phyloP scores from a whole-genome alignment of 2,888 invertebrate species.

The Anoplius nigerrimus region DNA sequence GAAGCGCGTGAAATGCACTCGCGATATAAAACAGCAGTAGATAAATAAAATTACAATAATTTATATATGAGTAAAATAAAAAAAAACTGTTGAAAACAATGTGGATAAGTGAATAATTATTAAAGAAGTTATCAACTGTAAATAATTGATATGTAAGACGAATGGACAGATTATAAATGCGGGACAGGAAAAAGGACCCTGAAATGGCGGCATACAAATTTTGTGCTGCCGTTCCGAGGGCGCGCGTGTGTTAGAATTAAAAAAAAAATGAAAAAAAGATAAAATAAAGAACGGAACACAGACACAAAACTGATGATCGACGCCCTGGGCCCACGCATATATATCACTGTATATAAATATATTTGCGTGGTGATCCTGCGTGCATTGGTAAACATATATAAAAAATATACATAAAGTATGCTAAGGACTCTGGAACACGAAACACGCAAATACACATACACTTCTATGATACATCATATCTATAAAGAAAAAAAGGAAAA shows the following conservation, averaged over 20 bases:
- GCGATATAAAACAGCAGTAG: constrained; percentile 25
- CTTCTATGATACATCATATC: constrained; percentile 69
- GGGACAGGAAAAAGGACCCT: not conserved
- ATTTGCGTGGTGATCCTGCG: constrained; percentile 52
- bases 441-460: constrained; percentile 64
- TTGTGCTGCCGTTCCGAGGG: not conserved
- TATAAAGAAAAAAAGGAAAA: constrained; percentile 58
- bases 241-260: constrained; percentile 4
- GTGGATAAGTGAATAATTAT: constrained; percentile 58
- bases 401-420: constrained; percentile 61
- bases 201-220: constrained; percentile 3
- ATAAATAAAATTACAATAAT: constrained; percentile 55
- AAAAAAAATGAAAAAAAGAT: too few relatives aligned
- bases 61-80: constrained; percentile 52
- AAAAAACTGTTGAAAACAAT: constrained; percentile 52
- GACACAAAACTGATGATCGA: not conserved
- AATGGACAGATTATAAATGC: constrained; percentile 26
- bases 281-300: not conserved
- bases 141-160: constrained; percentile 50
- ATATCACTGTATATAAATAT: constrained; percentile 60
- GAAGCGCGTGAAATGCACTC: constrained; percentile 15
- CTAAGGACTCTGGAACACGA: constrained; percentile 53
- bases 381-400: constrained; percentile 60
- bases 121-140: constrained; percentile 55
- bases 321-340: constrained; percentile 49